Conservation (phyloP, 2,888 invertebrate genomes). For the Erebia aethiops region DNA sequence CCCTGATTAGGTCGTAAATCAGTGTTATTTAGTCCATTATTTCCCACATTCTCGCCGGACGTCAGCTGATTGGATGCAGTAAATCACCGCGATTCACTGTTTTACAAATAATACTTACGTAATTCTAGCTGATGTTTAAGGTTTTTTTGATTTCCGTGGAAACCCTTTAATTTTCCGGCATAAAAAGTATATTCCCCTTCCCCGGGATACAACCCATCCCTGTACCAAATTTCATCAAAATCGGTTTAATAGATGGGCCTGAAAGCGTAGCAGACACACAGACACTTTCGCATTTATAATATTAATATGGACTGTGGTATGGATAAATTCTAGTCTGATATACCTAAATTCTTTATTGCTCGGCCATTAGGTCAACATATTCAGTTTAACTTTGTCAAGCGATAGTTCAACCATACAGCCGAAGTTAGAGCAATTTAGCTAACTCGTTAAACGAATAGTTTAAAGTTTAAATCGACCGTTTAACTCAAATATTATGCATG, state of each 20-base stretch:
- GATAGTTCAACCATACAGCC: not conserved
- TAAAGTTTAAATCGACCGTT: slow-evolving; percentile 1
- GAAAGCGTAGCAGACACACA: too few relatives aligned
- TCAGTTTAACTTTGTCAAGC: not conserved
- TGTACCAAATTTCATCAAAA: too few relatives aligned
- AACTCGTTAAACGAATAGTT: slow-evolving; percentile 8
- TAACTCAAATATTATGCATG: not conserved
- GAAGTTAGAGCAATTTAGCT: slow-evolving; percentile 6
- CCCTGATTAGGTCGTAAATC: not conserved
- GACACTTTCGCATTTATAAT: not conserved
- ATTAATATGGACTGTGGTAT: too few relatives aligned
- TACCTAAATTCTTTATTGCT: not conserved
- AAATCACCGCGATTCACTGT: not conserved
- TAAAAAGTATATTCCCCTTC: too few relatives aligned
- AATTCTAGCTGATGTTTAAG: too few relatives aligned
- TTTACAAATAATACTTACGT: not conserved
- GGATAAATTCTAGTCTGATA: not conserved
- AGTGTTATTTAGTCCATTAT: not conserved
- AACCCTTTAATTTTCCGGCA: too few relatives aligned
- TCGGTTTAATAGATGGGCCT: too few relatives aligned
- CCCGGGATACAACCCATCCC: too few relatives aligned
- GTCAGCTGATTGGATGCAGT: not conserved
- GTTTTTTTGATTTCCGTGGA: too few relatives aligned
- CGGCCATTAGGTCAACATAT: slow-evolving; percentile 4
- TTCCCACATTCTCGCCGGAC: not conserved